Evolutionary conservation across 2,888 invertebrate species (phyloP).

Genomic region (Hyppa rectilinea): DNA sequence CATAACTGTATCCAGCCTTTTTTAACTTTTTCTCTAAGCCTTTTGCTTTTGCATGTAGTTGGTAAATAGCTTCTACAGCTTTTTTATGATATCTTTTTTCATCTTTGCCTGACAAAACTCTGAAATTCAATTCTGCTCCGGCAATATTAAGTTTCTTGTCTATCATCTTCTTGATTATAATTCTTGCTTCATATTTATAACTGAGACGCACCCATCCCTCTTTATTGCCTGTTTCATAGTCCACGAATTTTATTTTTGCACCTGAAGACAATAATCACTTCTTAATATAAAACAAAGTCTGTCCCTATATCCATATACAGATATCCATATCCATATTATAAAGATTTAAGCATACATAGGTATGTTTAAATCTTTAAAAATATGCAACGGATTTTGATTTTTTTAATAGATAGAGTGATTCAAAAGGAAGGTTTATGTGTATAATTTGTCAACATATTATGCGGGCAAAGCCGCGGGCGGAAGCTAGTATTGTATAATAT

Average conservation of each 20-base stretch:
- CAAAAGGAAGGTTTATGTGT: too few relatives aligned
- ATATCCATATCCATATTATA: too few relatives aligned
- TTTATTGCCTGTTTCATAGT: slow-evolving; percentile 26
- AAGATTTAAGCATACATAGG: too few relatives aligned
- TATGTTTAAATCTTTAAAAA: too few relatives aligned
- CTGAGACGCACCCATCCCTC: slow-evolving; percentile 46
- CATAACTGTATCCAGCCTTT: slow-evolving; percentile 28
- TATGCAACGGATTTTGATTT: too few relatives aligned
- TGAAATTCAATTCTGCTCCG: slow-evolving; percentile 27
- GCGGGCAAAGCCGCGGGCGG: too few relatives aligned
- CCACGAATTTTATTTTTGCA: slow-evolving; percentile 38
- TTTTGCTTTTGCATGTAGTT: slow-evolving; percentile 1
- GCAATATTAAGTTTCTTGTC: slow-evolving; percentile 20
- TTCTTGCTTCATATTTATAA: slow-evolving; percentile 26
- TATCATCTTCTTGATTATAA: slow-evolving; percentile 32
- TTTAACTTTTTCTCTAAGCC: slow-evolving; percentile 13
- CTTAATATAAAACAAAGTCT: too few relatives aligned
- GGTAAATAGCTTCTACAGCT: slow-evolving; percentile 9
- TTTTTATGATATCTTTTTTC: slow-evolving; percentile 37
- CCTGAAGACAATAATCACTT: slow-evolving; percentile 32
- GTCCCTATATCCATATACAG: too few relatives aligned
- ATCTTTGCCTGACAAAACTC: slow-evolving; percentile 33
- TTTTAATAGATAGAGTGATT: too few relatives aligned
- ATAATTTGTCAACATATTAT: too few relatives aligned
- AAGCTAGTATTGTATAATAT: too few relatives aligned